phyloP scores from a whole-genome alignment of 1,140 invertebrate genomes.

The Anastatus disparis region DNA sequence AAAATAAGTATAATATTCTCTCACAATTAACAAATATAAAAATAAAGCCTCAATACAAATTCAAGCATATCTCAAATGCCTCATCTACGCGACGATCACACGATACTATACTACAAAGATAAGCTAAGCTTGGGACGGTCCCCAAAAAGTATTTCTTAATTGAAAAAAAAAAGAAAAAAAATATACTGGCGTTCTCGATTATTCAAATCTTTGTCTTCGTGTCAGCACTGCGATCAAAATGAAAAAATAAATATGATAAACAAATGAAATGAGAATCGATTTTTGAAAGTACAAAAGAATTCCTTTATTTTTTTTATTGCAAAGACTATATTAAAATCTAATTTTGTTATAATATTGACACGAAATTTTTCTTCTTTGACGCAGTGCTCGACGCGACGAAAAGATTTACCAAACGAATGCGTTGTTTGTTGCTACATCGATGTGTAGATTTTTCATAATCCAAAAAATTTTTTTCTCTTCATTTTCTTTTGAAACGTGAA shows the following conservation, averaged over 20 bases:
- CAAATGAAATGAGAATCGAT: too few species aligned
- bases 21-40: too few species aligned
- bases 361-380: too few species aligned
- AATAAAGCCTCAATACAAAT: conserved; percentile 10
- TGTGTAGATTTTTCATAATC: too few species aligned
- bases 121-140: conserved; percentile 12
- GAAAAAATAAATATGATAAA: too few species aligned
- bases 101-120: background rate
- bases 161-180: background rate
- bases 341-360: too few species aligned
- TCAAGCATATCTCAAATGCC: conserved; percentile 12
- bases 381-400: background rate
- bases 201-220: background rate
- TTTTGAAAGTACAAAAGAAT: too few species aligned
- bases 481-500: too few species aligned
- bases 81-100: conserved; percentile 7
- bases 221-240: conserved; percentile 3
- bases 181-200: background rate
- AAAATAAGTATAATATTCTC: too few species aligned
- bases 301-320: too few species aligned
- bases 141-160: background rate
- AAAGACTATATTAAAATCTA: too few species aligned
- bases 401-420: background rate
- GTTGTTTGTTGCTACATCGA: background rate
- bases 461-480: too few species aligned